Percentiles rank a stretch among this genome's conserved stretches.
phyloP scores from a whole-genome alignment of 1,140 invertebrate genomes.

The Whitmania pigra region DNA sequence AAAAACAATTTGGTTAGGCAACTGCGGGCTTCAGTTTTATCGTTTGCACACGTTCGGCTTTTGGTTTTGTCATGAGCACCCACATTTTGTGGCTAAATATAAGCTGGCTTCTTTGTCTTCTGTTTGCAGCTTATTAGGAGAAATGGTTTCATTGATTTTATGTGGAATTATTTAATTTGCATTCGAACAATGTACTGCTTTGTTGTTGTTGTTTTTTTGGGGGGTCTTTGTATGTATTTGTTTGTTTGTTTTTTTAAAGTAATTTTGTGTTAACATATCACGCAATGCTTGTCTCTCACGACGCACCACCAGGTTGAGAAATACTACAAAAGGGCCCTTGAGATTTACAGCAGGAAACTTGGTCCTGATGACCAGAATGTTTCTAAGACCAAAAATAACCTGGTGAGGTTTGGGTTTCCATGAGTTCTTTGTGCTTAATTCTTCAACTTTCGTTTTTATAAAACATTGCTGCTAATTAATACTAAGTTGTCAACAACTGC shows the following conservation, averaged over 20 bases:
- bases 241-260: background rate
- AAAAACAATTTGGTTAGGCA: constrained; percentile 79
- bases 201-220: background rate
- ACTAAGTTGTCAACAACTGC: background rate
- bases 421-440: background rate
- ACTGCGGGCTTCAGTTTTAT: background rate
- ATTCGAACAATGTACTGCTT: background rate
- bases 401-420: constrained; percentile 41
- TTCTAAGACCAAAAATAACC: constrained; percentile 94
- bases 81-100: no score
- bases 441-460: background rate
- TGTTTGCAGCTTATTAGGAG: background rate
- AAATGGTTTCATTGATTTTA: background rate
- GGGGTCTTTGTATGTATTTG: background rate
- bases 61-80: background rate
- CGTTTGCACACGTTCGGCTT: background rate
- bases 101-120: background rate
- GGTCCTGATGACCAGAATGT: constrained; percentile 94
- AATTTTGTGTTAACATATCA: background rate
- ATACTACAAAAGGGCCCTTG: constrained; percentile 90
- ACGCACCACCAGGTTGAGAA: constrained; percentile 38
- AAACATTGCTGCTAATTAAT: background rate
- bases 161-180: background rate
- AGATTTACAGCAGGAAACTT: constrained; percentile 87
- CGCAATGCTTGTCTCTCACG: background rate